Evolutionary conservation across 2,797 vertebrate species (phyloP).

Genomic region (Myotis planiceps): DNA sequence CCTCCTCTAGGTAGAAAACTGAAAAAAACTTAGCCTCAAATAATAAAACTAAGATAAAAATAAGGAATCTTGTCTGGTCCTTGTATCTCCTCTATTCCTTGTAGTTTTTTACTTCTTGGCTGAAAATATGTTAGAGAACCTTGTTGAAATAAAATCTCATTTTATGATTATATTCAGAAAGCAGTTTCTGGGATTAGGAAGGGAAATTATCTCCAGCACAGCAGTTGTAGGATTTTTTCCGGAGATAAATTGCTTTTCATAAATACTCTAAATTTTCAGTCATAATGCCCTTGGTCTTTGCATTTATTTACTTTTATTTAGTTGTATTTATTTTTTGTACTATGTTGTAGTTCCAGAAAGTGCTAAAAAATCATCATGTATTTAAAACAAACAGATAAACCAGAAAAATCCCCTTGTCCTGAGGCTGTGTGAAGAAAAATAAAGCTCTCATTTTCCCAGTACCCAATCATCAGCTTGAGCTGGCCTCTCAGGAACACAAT

Average conservation of each 20-base stretch:
- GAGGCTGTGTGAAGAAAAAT: slow-evolving; percentile 71
- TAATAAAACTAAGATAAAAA: slow-evolving; percentile 51
- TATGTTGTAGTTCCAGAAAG: slow-evolving; percentile 61
- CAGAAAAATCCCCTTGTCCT: slow-evolving; percentile 66
- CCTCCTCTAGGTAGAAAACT: background rate
- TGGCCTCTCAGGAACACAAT: slow-evolving; percentile 79
- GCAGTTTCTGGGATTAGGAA: background rate
- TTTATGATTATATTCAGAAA: slow-evolving; percentile 43
- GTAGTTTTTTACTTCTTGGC: slow-evolving; percentile 44
- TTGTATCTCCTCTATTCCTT: slow-evolving; percentile 11
- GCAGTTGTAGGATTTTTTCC: background rate
- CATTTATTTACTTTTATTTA: slow-evolving; percentile 62
- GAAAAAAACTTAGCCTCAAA: background rate
- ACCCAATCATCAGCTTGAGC: slow-evolving; percentile 80
- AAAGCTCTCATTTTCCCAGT: slow-evolving; percentile 70
- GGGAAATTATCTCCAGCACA: background rate
- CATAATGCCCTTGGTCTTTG: slow-evolving; percentile 35
- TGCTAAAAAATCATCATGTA: slow-evolving; percentile 63
- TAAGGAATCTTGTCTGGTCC: slow-evolving; percentile 14
- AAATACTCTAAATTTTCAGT: slow-evolving; percentile 48
- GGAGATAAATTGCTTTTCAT: slow-evolving; percentile 42
- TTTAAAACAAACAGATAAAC: slow-evolving; percentile 76
- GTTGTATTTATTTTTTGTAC: slow-evolving; percentile 59
- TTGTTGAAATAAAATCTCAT: slow-evolving; percentile 55
- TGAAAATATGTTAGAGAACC: slow-evolving; percentile 41